phyloP scores from a whole-genome alignment of 1,140 invertebrate genomes.

The Drosophila persimilis region DNA sequence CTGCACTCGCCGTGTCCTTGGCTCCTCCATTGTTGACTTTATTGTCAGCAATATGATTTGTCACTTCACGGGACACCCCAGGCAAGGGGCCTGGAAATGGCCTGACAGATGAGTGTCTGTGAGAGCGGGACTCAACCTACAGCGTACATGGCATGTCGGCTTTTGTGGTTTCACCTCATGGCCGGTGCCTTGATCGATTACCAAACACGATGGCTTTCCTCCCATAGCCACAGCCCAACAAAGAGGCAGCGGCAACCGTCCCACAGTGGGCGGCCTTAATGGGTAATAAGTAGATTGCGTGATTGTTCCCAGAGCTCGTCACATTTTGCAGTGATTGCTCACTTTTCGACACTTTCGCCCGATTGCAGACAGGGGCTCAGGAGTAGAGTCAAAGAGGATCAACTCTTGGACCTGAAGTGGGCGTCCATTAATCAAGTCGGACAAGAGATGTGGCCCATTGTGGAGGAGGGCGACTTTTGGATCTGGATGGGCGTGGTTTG shows the following conservation, averaged over 20 bases:
- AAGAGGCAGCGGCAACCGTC: background rate
- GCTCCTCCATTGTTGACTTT: slow-evolving; percentile 50
- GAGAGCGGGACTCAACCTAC: slow-evolving; percentile 9
- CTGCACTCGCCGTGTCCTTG: slow-evolving; percentile 49
- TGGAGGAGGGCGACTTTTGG: background rate
- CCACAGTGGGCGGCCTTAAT: slow-evolving; percentile 54
- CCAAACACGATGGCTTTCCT: slow-evolving; percentile 35
- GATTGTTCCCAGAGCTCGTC: slow-evolving; percentile 58
- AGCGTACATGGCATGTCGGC: slow-evolving; percentile 20
- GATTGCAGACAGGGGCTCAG: slow-evolving; percentile 19
- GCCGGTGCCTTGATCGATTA: slow-evolving; percentile 66
- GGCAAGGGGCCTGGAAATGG: slow-evolving; percentile 6
- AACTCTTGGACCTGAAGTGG: slow-evolving; percentile 33
- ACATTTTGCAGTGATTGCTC: slow-evolving; percentile 78
- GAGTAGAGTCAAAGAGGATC: slow-evolving; percentile 12
- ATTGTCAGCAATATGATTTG: slow-evolving; percentile 79
- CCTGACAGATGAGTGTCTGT: slow-evolving; percentile 49
- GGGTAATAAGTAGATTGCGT: slow-evolving; percentile 81
- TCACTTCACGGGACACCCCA: slow-evolving; percentile 51
- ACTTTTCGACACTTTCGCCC: slow-evolving; percentile 71
- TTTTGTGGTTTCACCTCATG: slow-evolving; percentile 43
- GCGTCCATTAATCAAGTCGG: slow-evolving; percentile 72
- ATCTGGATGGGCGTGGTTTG: slow-evolving; percentile 53
- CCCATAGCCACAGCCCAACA: background rate
- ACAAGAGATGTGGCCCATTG: slow-evolving; percentile 35